These are phyloP conservation scores for Egretta garzetta DNA, from an alignment of 2,113 vertebrate species.

Conservation along the genomic window DNA sequence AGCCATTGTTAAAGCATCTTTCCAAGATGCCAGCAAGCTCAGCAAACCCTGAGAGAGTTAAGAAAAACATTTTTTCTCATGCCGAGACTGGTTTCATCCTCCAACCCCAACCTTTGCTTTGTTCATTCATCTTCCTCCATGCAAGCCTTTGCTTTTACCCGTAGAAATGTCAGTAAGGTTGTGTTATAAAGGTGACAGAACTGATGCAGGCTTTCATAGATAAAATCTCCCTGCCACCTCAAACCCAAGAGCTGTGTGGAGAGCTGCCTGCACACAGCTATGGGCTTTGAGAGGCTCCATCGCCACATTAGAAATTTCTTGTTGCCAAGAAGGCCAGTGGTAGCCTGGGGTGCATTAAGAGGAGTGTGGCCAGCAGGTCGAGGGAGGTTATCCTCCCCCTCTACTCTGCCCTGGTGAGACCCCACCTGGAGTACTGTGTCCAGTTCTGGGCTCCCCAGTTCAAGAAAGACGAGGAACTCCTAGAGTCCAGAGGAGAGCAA, in stretches of 20 bases:
- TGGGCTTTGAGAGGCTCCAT: background rate
- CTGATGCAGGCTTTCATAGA: background rate
- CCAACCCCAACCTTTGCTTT: background rate
- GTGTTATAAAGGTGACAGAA: background rate
- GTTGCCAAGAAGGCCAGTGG: too few species aligned
- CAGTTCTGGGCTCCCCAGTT: too few species aligned
- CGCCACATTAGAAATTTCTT: background rate
- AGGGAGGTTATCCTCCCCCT: too few species aligned
- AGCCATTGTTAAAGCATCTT: background rate
- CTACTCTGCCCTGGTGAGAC: too few species aligned
- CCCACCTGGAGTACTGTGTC: too few species aligned
- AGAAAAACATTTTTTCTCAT: background rate
- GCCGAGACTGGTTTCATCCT: background rate
- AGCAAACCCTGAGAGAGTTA: background rate
- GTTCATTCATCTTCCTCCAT: background rate
- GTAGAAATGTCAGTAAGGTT: background rate
- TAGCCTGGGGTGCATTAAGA: too few species aligned
- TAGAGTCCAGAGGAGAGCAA: too few species aligned
- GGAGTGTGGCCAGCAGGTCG: too few species aligned
- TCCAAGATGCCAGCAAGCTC: conserved; percentile 12
- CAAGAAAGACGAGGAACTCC: too few species aligned
- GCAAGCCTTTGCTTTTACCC: background rate
- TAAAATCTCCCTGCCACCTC: background rate
- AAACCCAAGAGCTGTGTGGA: background rate
- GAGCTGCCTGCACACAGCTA: background rate